These are phyloP conservation scores for Brienomyrus longianalis DNA, from an alignment of 2,113 vertebrate species.

Conservation along the genomic window DNA sequence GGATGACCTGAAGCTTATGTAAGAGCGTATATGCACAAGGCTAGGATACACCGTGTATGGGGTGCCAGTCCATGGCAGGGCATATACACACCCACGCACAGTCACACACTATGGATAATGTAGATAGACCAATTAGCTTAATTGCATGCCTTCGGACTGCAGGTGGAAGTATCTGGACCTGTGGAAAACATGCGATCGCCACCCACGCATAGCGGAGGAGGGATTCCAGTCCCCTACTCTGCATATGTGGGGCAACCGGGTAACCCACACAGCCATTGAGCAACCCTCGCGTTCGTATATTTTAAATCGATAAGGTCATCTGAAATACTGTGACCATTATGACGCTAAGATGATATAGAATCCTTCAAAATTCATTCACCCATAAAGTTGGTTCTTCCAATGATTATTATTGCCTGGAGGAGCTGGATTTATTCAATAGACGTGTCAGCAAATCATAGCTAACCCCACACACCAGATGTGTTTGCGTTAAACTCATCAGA, in stretches of 20 bases:
- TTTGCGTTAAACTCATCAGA: conserved; percentile 48
- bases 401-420: background rate
- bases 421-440: conserved; percentile 8
- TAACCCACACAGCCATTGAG: background rate
- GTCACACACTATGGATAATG: background rate
- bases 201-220: background rate
- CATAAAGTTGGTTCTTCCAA: background rate
- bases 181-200: background rate
- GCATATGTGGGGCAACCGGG: background rate
- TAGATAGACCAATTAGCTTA: background rate
- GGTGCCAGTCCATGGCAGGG: background rate
- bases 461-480: conserved; percentile 27
- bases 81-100: background rate
- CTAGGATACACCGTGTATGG: background rate
- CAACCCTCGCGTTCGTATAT: background rate
- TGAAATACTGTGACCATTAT: background rate
- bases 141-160: background rate
- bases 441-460: background rate
- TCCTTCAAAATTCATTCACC: background rate
- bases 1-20: background rate
- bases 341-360: background rate
- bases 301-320: background rate
- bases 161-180: background rate
- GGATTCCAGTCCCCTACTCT: background rate
- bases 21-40: background rate